phyloP scores from a whole-genome alignment of 53 echinoderm and acorn worm genomes.

The Henricia sp. region DNA sequence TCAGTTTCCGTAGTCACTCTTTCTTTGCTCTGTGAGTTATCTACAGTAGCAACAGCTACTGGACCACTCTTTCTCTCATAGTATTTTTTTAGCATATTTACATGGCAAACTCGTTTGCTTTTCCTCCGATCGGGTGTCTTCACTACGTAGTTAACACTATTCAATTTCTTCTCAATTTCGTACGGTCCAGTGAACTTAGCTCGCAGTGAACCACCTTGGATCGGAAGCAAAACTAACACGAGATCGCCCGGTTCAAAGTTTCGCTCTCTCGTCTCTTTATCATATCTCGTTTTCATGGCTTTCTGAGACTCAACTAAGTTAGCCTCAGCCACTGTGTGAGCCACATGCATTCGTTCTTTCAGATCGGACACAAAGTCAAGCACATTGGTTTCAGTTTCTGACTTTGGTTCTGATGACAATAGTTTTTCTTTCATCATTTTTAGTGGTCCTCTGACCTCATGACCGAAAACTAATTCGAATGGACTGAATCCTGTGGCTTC shows the following conservation, averaged over 20 bases:
- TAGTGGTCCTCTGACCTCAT: slow-evolving; percentile 62
- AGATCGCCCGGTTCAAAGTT: slow-evolving; percentile 60
- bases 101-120: slow-evolving; percentile 58
- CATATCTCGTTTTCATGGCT: slow-evolving; percentile 59
- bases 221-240: slow-evolving; percentile 67
- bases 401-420: too few relatives aligned
- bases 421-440: slow-evolving; percentile 62
- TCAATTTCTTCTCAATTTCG: slow-evolving; percentile 50
- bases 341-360: slow-evolving; percentile 43
- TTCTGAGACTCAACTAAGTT: slow-evolving; percentile 56
- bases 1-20: not conserved
- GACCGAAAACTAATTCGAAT: slow-evolving; percentile 74
- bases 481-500: slow-evolving; percentile 71
- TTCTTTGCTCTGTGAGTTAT: too few relatives aligned
- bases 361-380: slow-evolving; percentile 72
- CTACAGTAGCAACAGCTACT: too few relatives aligned
- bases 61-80: slow-evolving; percentile 5
- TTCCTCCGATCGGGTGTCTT: slow-evolving; percentile 63
- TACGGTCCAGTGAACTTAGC: slow-evolving; percentile 67
- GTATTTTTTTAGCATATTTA: slow-evolving; percentile 74
- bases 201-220: slow-evolving; percentile 30
- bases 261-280: slow-evolving; percentile 28
- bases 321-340: slow-evolving; percentile 47
- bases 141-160: slow-evolving; percentile 56
- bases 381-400: slow-evolving; percentile 18